Conservation (phyloP, 2,113 vertebrate species). For the Oncorhynchus keta region DNA sequence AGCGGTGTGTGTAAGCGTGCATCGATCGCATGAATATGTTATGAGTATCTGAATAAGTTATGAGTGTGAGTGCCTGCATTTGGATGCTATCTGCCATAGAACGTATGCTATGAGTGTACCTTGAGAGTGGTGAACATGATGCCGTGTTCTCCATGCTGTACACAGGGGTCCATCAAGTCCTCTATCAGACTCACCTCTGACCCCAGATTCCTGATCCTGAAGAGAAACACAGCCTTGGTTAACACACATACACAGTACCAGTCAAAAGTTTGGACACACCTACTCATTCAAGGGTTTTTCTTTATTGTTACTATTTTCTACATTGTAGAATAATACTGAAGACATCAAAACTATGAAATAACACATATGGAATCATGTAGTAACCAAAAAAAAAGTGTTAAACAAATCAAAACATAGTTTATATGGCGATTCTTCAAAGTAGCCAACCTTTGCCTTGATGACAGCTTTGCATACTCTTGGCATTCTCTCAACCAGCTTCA, state of each 20-base stretch:
- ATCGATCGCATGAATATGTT: neutral
- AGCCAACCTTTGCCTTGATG: no score
- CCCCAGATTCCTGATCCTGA: slow-evolving; percentile 93
- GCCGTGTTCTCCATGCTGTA: slow-evolving; percentile 95
- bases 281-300: no score
- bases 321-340: no score
- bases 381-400: no score
- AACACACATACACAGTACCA: no score
- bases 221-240: neutral
- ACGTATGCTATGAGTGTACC: slow-evolving; percentile 61
- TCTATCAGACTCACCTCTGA: slow-evolving; percentile 97
- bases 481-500: no score
- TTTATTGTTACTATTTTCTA: no score
- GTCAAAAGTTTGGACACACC: no score
- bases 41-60: neutral
- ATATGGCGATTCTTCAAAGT: no score
- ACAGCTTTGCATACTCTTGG: no score
- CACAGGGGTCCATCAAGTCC: slow-evolving; percentile 95
- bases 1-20: neutral
- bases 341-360: neutral
- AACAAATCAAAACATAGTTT: no score
- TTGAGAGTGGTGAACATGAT: slow-evolving; percentile 99
- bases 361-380: no score
- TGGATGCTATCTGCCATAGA: neutral
- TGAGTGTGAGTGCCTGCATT: neutral